Evolutionary conservation across 2,888 invertebrate species (phyloP), one percentile per base, ranked within the genome.

Genomic region (Cryptus viduatorius): DNA sequence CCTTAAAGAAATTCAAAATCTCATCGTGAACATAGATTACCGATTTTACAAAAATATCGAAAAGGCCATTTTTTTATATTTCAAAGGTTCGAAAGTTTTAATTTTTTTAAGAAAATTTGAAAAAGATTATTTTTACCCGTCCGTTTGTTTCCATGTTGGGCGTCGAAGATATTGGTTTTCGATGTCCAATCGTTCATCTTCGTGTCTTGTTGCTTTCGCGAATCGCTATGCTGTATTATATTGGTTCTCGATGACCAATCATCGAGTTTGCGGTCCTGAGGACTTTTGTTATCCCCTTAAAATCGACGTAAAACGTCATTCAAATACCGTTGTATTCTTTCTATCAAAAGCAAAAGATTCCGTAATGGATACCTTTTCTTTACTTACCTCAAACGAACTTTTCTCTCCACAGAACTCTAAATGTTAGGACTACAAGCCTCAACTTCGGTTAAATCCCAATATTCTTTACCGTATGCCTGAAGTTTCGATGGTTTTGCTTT

Each of bases 151-250:
- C 71, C 71, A 61, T 85, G 83, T 46, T 85, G 82, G 8, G 61
- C 50, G n/a, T 79, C 67, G 29, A 87, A 88, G 16, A 89, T 65
- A 73, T 90, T 90, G 5, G 89, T 87, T 31, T 86, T 90, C 59
- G 85, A 86, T 14, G 81, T 67, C 92, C 89, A 90, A n/a, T 87
- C 86, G 46, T 89, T 75, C 75, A 89, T 73, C 72, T 89, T 92
- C 1, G 79, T 64, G 61, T 90, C 89, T 5, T 80, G 77, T 29
- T 87, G 86, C 16, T 31, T 87, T 44, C 87, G 84, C 56, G 80
- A 75, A 5, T 86, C 86, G 14, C 83, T 88, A 67, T 80, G 87
- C 31, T 87, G 83, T 75, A 88, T 79, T 16, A 88, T 48, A 64
- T 88, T 86, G 0, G 86, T 86, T 67, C 78, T 83, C 19, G 87